Evolutionary conservation across 1,140 invertebrate species (phyloP), one percentile per base, ranked within the genome.

Genomic region (Thaumatotibia leucotreta): DNA sequence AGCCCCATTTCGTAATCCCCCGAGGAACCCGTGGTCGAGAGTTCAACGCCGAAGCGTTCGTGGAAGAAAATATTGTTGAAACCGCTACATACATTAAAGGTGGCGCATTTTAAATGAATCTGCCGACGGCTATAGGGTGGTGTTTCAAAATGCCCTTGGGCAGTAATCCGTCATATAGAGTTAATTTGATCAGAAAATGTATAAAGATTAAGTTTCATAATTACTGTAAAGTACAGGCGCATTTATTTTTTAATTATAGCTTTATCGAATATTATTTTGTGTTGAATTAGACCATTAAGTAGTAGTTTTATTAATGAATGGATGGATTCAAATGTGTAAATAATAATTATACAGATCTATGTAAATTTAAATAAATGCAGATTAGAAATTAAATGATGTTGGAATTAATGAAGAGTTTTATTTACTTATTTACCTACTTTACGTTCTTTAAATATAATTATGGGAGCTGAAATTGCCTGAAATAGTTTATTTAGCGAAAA

Each of bases 311-410:
- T 58, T 58, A 58, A 24, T 27, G 11, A 17, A 58, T 58, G 52
- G 39, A 45, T 45, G 6, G 14, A 39, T 39, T 14, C 8, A 45
- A 31, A 6, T 58, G 4, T 68, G 66, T 68, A 68, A 68, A 68
- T 68, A 68, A 20, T 61, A 66, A 58, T 29, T 23, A 49, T 20
- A 32, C 5, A 45, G 33, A 68, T 64, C 54, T 52, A 32, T 68
- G 66, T 66, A 66, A 64, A 64, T 64, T 63, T 64, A 61, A 35
- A 61, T 45, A 64, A 35, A 14, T 52, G 61, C 63, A 69, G 63
- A 69, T 39, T 49, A 65, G 24, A 64, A 65, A 29, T 29, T 62
- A 65, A 69, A 69, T 61, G 66, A 69, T 62, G 63, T 69, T 69
- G 58, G 54, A 69, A 62, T 58, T 69, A 62, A 29, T 24, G 31